Base-by-base conservation (phyloP, 23 tunicate species). In the Halocynthia aurantium region DNA sequence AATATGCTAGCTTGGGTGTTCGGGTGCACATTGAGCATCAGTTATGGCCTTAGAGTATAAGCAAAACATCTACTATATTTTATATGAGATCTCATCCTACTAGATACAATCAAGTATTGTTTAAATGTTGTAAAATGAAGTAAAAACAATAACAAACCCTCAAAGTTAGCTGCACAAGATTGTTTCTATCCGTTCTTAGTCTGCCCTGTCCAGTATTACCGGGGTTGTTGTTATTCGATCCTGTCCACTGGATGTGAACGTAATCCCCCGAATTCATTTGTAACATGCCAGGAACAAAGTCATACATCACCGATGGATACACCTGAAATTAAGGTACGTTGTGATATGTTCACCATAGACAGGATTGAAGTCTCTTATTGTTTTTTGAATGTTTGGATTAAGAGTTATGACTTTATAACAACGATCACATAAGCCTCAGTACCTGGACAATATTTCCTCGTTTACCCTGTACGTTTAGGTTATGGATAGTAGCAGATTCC, bases 381-480 rank as follows among this genome's bases (percentile, higher is more conserved):
- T 58, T 13, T 13, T 57, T 58, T 58, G 4, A 58, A n/a, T 13
- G 15, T 90, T 86, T 62, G 83, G 86, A 21, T 84, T 82, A 52
- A 87, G 54, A 62, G 81, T 86, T 15, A 80, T 65, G 53, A 90
- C 85, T 67, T 90, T 86, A 72, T 90, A 81, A 76, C 86, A 83
- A 57, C 96, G 78, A 13, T 80, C 61, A 70, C 91, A 81, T 80
- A 85, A 72, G 83, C 83, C 77, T 53, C 80, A 72, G 69, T n/a
- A 90, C 96, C 82, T 91, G 97, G 12, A 81, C 97, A 56, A 91
- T 81, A 61, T 91, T 91, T 67, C 97, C 97, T 58, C 97, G 71
- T 76, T 91, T 91, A 12, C 97, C 97, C 15, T 87, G 84, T 9
- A 91, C 97, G 51, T 91, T 85, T 8, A 91, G 53, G 52, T 91